phyloP scores from a whole-genome alignment of 1,140 invertebrate genomes.

The Trinorchestia longiramus region DNA sequence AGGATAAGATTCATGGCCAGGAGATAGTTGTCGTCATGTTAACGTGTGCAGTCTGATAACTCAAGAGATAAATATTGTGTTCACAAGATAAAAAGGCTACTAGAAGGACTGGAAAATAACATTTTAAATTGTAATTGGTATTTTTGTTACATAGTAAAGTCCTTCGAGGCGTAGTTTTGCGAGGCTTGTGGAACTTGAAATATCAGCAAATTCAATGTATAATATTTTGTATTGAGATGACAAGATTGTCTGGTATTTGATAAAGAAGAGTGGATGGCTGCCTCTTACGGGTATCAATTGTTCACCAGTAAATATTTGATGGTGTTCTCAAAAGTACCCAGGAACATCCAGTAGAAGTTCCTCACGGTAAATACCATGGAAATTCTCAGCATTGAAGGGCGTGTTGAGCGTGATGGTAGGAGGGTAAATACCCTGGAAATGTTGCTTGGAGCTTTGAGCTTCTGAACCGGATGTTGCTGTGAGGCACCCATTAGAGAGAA shows the following conservation, averaged over 20 bases:
- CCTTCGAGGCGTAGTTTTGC: neutral
- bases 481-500: neutral
- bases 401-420: neutral
- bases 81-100: neutral
- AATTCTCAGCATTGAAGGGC: neutral
- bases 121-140: neutral
- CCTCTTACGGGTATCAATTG: neutral
- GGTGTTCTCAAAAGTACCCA: neutral
- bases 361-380: neutral
- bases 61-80: neutral
- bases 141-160: neutral
- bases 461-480: neutral
- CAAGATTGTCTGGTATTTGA: neutral
- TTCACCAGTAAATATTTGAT: neutral
- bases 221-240: neutral
- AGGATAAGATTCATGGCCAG: neutral
- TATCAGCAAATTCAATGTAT: neutral
- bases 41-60: neutral
- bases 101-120: neutral
- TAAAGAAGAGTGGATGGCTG: neutral
- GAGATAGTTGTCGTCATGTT: neutral
- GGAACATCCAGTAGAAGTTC: neutral
- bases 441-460: neutral
- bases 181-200: neutral
- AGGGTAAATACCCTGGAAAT: neutral